A percentile compares a stretch with the other conserved stretches of the same genome.
phyloP scores from a whole-genome alignment of 2,888 invertebrate species.

The Hymenopus coronatus region DNA sequence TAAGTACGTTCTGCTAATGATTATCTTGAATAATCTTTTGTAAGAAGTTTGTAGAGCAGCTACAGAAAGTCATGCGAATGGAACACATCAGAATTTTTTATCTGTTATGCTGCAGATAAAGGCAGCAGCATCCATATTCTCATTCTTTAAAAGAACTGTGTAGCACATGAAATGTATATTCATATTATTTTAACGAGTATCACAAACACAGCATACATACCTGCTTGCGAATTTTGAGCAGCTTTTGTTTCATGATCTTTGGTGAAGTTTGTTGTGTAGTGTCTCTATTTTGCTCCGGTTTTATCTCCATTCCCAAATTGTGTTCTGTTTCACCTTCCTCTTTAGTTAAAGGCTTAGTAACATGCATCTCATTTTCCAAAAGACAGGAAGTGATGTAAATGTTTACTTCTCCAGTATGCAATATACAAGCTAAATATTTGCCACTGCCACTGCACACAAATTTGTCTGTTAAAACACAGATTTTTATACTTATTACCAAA shows the following conservation, averaged over 20 bases:
- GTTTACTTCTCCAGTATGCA: conserved; percentile 58
- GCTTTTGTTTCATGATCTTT: neutral
- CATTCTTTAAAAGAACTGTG: no score
- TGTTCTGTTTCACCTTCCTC: neutral
- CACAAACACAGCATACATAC: no score
- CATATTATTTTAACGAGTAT: no score
- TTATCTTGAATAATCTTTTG: no score
- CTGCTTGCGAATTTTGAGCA: conserved; percentile 1
- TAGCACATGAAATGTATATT: no score
- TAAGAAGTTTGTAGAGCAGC: no score
- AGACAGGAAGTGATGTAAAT: conserved; percentile 51
- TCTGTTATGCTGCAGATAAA: no score
- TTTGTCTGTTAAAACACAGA: conserved; percentile 41
- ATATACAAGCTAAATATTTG: conserved; percentile 57
- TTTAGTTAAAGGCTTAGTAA: neutral
- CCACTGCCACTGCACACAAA: conserved; percentile 56
- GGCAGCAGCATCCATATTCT: no score
- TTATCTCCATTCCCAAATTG: neutral
- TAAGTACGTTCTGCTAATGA: no score
- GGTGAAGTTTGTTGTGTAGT: neutral
- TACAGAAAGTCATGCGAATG: no score
- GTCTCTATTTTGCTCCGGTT: neutral
- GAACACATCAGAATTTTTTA: no score
- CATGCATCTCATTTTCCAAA: conserved; percentile 37
- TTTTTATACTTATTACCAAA: neutral